These are phyloP conservation scores for Synergus gifuensis DNA, from an alignment of 2,888 invertebrate species.

Conservation along the genomic window DNA sequence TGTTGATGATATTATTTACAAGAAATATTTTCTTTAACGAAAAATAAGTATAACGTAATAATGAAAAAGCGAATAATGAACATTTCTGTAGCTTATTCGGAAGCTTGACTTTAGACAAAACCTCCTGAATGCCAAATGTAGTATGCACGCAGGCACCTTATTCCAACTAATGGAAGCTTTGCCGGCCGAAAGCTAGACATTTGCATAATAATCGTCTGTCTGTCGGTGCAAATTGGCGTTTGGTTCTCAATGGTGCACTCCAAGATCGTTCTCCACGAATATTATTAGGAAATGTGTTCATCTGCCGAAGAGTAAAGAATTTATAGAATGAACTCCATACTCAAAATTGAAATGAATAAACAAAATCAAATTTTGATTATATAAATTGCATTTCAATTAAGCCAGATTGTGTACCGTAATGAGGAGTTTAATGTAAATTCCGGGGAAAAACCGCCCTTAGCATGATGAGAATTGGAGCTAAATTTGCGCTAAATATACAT, in stretches of 20 bases:
- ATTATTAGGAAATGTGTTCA: background rate
- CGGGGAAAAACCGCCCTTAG: background rate
- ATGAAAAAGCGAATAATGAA: background rate
- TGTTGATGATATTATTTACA: too few species aligned
- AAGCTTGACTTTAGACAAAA: conserved; percentile 47
- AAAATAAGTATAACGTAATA: background rate
- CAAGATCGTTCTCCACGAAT: conserved; percentile 41
- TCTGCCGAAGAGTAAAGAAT: background rate
- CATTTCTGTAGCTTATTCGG: background rate
- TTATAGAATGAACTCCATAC: background rate
- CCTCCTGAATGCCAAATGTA: conserved; percentile 49
- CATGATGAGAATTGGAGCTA: background rate
- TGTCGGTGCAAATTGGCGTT: conserved; percentile 53
- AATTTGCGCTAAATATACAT: background rate
- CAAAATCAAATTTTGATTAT: background rate
- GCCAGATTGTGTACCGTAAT: background rate
- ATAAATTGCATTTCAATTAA: background rate
- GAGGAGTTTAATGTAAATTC: background rate
- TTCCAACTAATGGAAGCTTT: conserved; percentile 50
- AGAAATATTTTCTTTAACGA: too few species aligned
- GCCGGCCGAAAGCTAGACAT: conserved; percentile 48
- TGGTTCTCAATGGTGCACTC: conserved; percentile 47
- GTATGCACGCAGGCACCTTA: conserved; percentile 46
- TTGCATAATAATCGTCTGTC: conserved; percentile 53
- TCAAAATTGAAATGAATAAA: background rate